phyloP scores from a whole-genome alignment of 2,797 vertebrate genomes.

The Halcyon leucocephala region DNA sequence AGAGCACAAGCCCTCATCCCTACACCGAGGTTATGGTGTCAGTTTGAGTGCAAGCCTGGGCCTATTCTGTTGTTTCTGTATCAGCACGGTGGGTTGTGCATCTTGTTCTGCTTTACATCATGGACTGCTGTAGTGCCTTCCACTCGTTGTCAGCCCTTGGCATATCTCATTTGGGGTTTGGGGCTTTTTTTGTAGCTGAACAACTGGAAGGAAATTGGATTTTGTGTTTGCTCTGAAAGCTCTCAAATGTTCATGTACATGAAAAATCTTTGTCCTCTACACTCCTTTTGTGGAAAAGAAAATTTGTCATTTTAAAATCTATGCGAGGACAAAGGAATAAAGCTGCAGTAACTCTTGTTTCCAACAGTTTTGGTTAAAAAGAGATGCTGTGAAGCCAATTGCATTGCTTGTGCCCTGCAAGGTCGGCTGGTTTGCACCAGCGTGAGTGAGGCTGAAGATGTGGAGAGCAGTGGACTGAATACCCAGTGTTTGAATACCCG shows the following conservation, averaged over 20 bases:
- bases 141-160: not conserved
- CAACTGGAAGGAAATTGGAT: not conserved
- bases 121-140: not conserved
- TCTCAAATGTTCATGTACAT: not conserved
- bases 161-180: not conserved
- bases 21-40: fast-evolving
- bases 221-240: not conserved
- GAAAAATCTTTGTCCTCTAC: not conserved
- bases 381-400: not conserved
- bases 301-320: not conserved
- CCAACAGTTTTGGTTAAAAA: not conserved
- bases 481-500: not conserved
- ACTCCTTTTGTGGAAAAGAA: not conserved
- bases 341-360: not conserved
- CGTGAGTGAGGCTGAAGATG: not conserved
- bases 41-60: not conserved
- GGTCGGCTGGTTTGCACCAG: not conserved
- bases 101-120: not conserved
- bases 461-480: not conserved
- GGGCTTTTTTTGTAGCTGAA: not conserved
- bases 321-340: not conserved
- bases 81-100: not conserved
- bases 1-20: not conserved
- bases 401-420: not conserved
- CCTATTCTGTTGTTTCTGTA: not conserved